Conservation (phyloP, 2,113 vertebrate species). For the Odocoileus virginianus region DNA sequence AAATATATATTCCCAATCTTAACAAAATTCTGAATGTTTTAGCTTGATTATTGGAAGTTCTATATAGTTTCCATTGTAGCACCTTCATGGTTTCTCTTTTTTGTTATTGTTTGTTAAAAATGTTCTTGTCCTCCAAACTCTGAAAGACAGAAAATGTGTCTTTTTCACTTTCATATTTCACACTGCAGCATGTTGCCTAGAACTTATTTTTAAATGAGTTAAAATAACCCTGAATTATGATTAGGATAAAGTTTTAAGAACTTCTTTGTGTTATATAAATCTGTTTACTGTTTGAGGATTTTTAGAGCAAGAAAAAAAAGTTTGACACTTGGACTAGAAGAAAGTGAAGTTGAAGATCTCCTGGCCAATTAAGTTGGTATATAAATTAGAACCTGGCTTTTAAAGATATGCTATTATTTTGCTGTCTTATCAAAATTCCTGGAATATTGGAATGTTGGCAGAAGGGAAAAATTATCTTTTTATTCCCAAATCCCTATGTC, state of each 20-base stretch:
- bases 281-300: slow-evolving; percentile 12
- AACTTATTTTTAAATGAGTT: slow-evolving; percentile 52
- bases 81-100: not conserved
- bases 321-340: not conserved
- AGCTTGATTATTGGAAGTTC: not conserved
- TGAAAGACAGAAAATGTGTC: not conserved
- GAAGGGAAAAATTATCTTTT: not conserved
- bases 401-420: slow-evolving; percentile 28
- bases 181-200: not conserved
- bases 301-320: not conserved
- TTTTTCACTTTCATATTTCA: slow-evolving; percentile 20
- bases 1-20: not conserved
- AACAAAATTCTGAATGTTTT: not conserved
- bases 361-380: slow-evolving; percentile 39
- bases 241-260: not conserved
- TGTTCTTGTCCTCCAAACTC: not conserved
- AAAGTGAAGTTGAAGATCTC: slow-evolving; percentile 34
- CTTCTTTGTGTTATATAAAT: slow-evolving; percentile 17
- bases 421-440: not conserved
- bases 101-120: not conserved
- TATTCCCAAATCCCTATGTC: not conserved
- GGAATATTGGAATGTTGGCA: not conserved
- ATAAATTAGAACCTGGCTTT: slow-evolving; percentile 31
- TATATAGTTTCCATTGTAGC: not conserved
- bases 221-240: slow-evolving; percentile 37